phyloP scores from a whole-genome alignment of 2,113 vertebrate species.

The Uria aalge region DNA sequence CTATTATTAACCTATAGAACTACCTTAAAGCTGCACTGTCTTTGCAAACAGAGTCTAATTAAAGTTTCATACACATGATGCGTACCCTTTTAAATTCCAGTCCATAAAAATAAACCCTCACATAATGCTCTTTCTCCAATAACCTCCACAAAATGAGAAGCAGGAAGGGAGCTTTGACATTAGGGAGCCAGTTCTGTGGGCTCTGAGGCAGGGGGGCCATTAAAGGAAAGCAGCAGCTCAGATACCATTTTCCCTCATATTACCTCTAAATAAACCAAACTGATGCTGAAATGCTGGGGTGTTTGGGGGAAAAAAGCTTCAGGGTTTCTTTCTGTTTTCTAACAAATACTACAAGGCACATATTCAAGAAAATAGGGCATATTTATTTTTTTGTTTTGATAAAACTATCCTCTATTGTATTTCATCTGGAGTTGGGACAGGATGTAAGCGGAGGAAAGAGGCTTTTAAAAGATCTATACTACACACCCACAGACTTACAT shows the following conservation, averaged over 20 bases:
- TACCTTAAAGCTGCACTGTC: neutral
- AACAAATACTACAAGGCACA: neutral
- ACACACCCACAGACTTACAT: neutral
- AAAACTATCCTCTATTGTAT: neutral
- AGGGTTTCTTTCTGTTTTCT: neutral
- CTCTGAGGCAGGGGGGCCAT: neutral
- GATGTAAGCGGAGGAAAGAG: slow-evolving; percentile 1
- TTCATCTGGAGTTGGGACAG: neutral
- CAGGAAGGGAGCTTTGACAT: neutral
- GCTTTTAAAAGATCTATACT: neutral
- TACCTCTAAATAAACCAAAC: neutral
- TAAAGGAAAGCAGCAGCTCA: neutral
- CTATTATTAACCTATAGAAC: slow-evolving; percentile 6
- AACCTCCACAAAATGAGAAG: neutral
- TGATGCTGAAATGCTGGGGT: neutral
- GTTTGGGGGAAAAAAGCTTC: neutral
- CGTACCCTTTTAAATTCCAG: neutral
- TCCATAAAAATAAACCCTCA: neutral
- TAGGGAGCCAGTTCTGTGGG: neutral
- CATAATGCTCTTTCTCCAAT: neutral
- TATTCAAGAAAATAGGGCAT: neutral
- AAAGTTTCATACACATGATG: neutral
- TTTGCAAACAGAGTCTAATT: neutral
- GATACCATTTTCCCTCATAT: neutral
- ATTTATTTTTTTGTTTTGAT: neutral